phyloP scores from a whole-genome alignment of 2,797 vertebrate genomes.

The Schizopygopsis malacanthus region DNA sequence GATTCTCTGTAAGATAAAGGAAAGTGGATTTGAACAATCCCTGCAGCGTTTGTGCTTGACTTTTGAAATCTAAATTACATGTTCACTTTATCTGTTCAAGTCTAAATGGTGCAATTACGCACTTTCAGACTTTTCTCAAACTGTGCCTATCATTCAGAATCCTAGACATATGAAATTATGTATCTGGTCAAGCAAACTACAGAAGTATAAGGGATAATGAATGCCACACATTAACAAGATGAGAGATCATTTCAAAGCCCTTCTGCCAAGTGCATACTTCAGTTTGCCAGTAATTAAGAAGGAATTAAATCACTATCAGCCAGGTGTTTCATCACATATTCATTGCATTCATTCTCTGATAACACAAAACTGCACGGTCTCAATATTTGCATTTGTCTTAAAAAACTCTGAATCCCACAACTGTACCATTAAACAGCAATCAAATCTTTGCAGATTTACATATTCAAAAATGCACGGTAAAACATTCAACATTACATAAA shows the following conservation, averaged over 20 bases:
- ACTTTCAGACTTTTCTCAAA: constrained; percentile 2
- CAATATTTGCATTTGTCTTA: constrained; percentile 7
- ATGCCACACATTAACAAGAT: constrained; percentile 27
- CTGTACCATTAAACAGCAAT: neutral
- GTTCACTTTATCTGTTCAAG: neutral
- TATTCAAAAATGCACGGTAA: neutral
- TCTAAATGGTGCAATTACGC: neutral
- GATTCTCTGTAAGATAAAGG: neutral
- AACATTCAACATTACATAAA: neutral
- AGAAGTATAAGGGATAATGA: constrained; percentile 2
- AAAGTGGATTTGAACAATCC: neutral
- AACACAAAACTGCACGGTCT: constrained; percentile 26
- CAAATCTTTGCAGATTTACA: neutral
- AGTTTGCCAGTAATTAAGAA: constrained; percentile 43
- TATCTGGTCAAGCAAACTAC: neutral
- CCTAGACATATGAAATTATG: neutral
- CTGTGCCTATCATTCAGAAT: neutral
- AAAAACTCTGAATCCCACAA: constrained; percentile 8
- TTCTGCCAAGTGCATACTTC: constrained; percentile 37
- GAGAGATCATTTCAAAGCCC: constrained; percentile 2
- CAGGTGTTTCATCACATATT: constrained; percentile 54
- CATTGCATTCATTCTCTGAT: constrained; percentile 19
- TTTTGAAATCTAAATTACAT: neutral
- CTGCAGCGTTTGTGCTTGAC: neutral
- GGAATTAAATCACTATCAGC: constrained; percentile 41